Evolutionary conservation across 2,888 invertebrate species (phyloP).

Genomic region (Lordiphosa fenestrarum): DNA sequence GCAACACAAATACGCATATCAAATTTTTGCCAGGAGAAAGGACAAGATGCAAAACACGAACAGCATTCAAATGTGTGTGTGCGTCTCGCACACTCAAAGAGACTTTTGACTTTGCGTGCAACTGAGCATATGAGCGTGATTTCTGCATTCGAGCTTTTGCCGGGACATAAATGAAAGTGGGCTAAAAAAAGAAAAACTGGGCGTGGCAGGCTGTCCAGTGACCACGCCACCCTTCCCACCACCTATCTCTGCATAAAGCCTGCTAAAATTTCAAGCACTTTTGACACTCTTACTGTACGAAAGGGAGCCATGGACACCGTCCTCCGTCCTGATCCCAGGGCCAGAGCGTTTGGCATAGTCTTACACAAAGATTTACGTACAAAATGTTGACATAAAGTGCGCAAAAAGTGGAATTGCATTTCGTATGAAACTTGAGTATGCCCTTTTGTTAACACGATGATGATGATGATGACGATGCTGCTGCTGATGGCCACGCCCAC

Average conservation of each 20-base stretch:
- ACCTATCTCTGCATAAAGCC: slow-evolving; percentile 43
- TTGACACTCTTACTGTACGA: slow-evolving; percentile 58
- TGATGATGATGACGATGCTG: slow-evolving; percentile 43
- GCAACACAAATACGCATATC: slow-evolving; percentile 75
- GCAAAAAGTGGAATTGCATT: slow-evolving; percentile 76
- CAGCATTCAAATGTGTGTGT: slow-evolving; percentile 17
- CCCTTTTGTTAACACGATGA: slow-evolving; percentile 73
- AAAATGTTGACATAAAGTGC: slow-evolving; percentile 76
- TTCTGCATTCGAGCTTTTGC: slow-evolving; percentile 61
- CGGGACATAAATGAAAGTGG: slow-evolving; percentile 46
- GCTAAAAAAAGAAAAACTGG: slow-evolving; percentile 2
- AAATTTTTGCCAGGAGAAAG: slow-evolving; percentile 45
- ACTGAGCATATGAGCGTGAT: slow-evolving; percentile 76
- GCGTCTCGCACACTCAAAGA: slow-evolving; percentile 50
- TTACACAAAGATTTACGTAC: slow-evolving; percentile 74
- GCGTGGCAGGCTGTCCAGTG: slow-evolving; percentile 11
- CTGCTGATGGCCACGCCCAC: slow-evolving; percentile 28
- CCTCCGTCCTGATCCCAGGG: slow-evolving; percentile 37
- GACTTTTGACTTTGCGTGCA: slow-evolving; percentile 75
- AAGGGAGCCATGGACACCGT: slow-evolving; percentile 4
- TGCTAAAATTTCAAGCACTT: slow-evolving; percentile 73
- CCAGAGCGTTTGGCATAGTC: slow-evolving; percentile 72
- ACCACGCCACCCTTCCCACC: not conserved
- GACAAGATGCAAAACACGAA: slow-evolving; percentile 10
- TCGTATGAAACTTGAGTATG: slow-evolving; percentile 77